phyloP scores from a whole-genome alignment of 2,797 vertebrate genomes.

The Champsocephalus esox region DNA sequence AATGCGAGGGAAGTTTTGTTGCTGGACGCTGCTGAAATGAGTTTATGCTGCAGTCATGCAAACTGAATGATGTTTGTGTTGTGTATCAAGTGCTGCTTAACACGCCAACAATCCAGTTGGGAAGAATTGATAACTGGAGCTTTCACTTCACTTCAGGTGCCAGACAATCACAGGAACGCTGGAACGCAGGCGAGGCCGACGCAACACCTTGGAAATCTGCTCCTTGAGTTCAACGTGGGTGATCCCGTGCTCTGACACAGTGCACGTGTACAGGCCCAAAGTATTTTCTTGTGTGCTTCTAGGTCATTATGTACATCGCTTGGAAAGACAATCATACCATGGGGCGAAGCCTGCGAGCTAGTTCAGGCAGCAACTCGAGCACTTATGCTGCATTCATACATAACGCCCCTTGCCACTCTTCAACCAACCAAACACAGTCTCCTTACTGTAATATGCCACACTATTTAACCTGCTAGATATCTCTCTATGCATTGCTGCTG shows the following conservation, averaged over 20 bases:
- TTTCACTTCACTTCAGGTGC: constrained; percentile 5
- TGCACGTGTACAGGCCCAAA: background rate
- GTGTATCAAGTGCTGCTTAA: constrained; percentile 3
- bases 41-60: constrained; percentile 13
- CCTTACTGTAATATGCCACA: too few species aligned
- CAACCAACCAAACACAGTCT: too few species aligned
- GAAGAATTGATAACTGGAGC: constrained; percentile 9
- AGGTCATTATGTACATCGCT: constrained; percentile 22
- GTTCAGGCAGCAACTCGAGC: too few species aligned
- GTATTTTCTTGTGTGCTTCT: background rate
- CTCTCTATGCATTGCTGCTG: too few species aligned
- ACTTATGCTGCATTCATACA: too few species aligned
- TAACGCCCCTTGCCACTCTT: too few species aligned
- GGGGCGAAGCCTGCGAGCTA: too few species aligned
- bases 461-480: too few species aligned
- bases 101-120: constrained; percentile 17
- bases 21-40: constrained; percentile 11
- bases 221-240: constrained; percentile 20
- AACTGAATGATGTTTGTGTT: constrained; percentile 11
- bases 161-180: constrained; percentile 30
- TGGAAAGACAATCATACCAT: constrained; percentile 23
- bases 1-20: constrained; percentile 24
- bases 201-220: constrained; percentile 36
- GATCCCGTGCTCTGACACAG: constrained; percentile 11
- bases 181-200: constrained; percentile 14